Percentiles rank a stretch among this genome's conserved stretches.
phyloP scores from a whole-genome alignment of 2,113 vertebrate genomes.

The Pleuronectes platessa region DNA sequence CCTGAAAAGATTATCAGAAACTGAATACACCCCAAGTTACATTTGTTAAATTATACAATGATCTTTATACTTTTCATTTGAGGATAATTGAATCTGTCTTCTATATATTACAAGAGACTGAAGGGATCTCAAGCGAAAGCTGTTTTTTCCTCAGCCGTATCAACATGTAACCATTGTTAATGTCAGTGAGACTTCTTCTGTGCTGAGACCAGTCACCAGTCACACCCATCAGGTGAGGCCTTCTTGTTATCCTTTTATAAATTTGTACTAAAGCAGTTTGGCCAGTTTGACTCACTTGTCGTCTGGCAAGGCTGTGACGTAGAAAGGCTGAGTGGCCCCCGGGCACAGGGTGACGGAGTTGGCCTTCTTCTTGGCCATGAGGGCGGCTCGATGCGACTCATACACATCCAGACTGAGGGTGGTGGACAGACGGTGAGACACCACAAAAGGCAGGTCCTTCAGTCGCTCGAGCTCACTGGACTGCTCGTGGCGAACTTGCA shows the following conservation, averaged over 20 bases:
- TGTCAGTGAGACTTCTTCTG: not conserved
- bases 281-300: constrained; percentile 89
- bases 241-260: too few relatives aligned
- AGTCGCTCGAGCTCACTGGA: constrained; percentile 94
- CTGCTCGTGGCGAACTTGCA: constrained; percentile 97
- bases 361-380: constrained; percentile 95
- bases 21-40: not conserved
- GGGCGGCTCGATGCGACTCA: constrained; percentile 92
- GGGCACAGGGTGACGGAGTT: constrained; percentile 91
- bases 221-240: too few relatives aligned
- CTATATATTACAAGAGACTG: too few relatives aligned
- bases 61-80: too few relatives aligned
- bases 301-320: constrained; percentile 92
- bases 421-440: constrained; percentile 94
- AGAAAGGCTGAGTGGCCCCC: constrained; percentile 91
- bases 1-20: not conserved
- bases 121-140: too few relatives aligned
- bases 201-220: too few relatives aligned
- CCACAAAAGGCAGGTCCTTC: constrained; percentile 94
- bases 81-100: too few relatives aligned
- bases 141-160: too few relatives aligned
- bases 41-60: not conserved
- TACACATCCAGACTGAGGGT: constrained; percentile 93
- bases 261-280: too few relatives aligned
- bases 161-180: not conserved